These are phyloP conservation scores for Thelaira solivaga DNA, from an alignment of 2,888 invertebrate species.

Conservation along the genomic window DNA sequence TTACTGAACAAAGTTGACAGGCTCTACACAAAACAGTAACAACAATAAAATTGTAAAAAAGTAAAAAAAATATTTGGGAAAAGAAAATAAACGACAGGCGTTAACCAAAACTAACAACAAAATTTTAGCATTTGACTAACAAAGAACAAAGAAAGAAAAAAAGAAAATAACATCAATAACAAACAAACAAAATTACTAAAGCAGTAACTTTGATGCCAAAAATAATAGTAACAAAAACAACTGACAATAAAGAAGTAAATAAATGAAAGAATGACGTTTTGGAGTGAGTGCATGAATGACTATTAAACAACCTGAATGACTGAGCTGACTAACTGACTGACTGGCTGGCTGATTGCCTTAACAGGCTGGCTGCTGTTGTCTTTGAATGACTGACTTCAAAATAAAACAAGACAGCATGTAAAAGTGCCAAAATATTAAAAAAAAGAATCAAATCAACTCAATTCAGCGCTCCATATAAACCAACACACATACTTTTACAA, in stretches of 20 bases:
- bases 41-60: neutral
- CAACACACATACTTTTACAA: neutral
- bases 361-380: neutral
- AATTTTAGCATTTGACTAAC: conserved; percentile 42
- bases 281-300: conserved; percentile 19
- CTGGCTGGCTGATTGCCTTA: neutral
- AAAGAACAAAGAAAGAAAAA: conserved; percentile 19
- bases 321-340: conserved; percentile 13
- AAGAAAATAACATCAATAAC: neutral
- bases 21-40: conserved; percentile 22
- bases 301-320: conserved; percentile 5
- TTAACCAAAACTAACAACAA: conserved; percentile 34
- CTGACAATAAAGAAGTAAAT: conserved; percentile 52
- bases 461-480: neutral
- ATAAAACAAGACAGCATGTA: conserved; percentile 43
- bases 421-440: conserved; percentile 57
- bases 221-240: conserved; percentile 27
- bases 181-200: conserved; percentile 12
- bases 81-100: conserved; percentile 29
- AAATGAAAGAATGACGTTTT: conserved; percentile 45
- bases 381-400: conserved; percentile 11
- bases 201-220: conserved; percentile 12
- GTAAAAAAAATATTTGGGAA: neutral
- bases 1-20: conserved; percentile 27
- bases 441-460: conserved; percentile 45